Percentiles rank a stretch among this genome's conserved stretches.
These are phyloP conservation scores for Stegana nigrithorax DNA, from an alignment of 2,888 invertebrate species.

Conservation along the genomic window DNA sequence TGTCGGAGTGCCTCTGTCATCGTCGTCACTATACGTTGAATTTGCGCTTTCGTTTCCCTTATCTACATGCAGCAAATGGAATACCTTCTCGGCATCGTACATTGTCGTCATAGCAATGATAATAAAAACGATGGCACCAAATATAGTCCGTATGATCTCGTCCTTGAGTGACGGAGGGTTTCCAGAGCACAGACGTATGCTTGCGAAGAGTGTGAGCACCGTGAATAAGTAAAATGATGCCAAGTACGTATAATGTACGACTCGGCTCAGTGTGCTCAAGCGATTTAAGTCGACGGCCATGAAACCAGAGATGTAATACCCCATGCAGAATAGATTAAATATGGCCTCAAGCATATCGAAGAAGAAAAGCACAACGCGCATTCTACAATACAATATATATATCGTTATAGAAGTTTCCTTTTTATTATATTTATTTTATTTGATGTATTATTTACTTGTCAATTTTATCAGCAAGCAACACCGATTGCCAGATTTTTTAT, in stretches of 20 bases:
- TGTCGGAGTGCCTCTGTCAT: background rate
- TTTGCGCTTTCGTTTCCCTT: no score
- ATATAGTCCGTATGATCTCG: constrained; percentile 21
- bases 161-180: constrained; percentile 21
- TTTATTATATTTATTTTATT: background rate
- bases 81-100: constrained; percentile 28
- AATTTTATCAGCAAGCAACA: constrained; percentile 23
- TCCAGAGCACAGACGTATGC: constrained; percentile 27
- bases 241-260: constrained; percentile 3
- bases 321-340: constrained; percentile 23
- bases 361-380: constrained; percentile 27
- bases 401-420: constrained; percentile 13
- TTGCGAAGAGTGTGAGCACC: constrained; percentile 25
- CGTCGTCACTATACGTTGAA: no score
- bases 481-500: constrained; percentile 24
- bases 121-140: constrained; percentile 15
- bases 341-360: constrained; percentile 26
- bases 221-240: constrained; percentile 22
- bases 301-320: constrained; percentile 26
- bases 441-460: background rate
- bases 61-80: background rate
- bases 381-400: constrained; percentile 29
- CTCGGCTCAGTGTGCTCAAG: background rate
- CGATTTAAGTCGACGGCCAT: background rate
- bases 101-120: constrained; percentile 23